phyloP scores from a whole-genome alignment of 2,888 invertebrate species.

The Drosophila anomalipes region DNA sequence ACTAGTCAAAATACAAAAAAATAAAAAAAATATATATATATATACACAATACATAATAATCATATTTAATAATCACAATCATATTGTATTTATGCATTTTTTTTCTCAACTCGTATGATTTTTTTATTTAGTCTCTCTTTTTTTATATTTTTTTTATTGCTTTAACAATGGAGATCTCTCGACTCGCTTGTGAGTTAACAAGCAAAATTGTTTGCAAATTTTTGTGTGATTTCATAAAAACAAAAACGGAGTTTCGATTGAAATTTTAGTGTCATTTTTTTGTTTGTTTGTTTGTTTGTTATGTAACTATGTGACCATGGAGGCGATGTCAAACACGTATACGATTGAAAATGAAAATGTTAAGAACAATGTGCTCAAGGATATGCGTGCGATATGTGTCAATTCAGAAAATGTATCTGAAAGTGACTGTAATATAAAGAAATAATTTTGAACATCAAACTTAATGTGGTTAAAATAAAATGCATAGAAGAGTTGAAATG shows the following conservation, averaged over 20 bases:
- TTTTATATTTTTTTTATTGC: not conserved
- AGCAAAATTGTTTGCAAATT: conserved; percentile 25
- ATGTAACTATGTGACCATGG: not conserved
- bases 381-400: not conserved
- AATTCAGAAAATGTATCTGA: not conserved
- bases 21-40: not conserved
- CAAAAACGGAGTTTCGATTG: not conserved
- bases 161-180: conserved; percentile 26
- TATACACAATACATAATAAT: conserved; percentile 19
- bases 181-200: conserved; percentile 14
- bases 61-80: conserved; percentile 31
- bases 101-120: conserved; percentile 11
- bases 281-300: not conserved
- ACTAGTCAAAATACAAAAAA: not conserved
- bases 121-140: not conserved
- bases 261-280: not conserved
- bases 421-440: not conserved
- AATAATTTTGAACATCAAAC: not conserved
- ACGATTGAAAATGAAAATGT: conserved; percentile 17
- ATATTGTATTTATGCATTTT: conserved; percentile 19
- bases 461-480: not conserved
- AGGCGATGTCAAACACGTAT: not conserved
- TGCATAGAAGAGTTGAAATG: conserved; percentile 20
- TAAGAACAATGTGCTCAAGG: not conserved
- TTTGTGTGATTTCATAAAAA: conserved; percentile 1